Percentiles rank a stretch among this genome's conserved stretches.
phyloP scores from a whole-genome alignment of 2,888 invertebrate species.

The Caenorhabditis sp. region DNA sequence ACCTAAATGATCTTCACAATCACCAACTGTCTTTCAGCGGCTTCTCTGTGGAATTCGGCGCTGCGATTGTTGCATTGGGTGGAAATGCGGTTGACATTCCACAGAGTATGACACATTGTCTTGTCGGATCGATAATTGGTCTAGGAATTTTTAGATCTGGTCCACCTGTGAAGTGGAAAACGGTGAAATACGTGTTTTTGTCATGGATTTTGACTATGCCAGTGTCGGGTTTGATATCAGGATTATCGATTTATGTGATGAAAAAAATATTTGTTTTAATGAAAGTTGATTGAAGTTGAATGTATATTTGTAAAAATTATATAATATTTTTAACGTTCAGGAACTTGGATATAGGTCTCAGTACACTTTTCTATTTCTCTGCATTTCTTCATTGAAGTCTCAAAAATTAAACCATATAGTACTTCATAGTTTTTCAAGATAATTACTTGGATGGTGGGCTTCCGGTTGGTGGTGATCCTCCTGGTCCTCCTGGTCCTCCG shows the following conservation, averaged over 20 bases:
- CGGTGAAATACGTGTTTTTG: constrained; percentile 31
- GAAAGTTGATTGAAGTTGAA: neutral
- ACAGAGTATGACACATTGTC: constrained; percentile 96
- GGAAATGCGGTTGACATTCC: constrained; percentile 95
- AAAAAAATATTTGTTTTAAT: neutral
- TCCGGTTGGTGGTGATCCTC: no score
- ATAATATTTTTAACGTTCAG: no score
- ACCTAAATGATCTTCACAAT: neutral
- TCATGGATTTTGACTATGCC: constrained; percentile 40
- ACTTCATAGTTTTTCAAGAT: no score
- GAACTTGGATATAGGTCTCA: no score
- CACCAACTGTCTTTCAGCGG: constrained; percentile 76
- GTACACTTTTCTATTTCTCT: no score
- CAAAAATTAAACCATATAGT: no score
- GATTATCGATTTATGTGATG: neutral
- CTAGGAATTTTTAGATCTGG: constrained; percentile 36
- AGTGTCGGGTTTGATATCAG: constrained; percentile 33
- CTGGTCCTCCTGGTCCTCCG: no score
- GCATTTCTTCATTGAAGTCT: no score
- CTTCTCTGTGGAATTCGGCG: constrained; percentile 93
- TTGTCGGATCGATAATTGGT: constrained; percentile 76
- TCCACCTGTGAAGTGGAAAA: constrained; percentile 29
- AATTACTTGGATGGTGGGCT: no score
- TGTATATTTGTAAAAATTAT: no score
- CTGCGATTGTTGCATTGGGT: constrained; percentile 90